A percentile compares a stretch with the other conserved stretches of the same genome.
These are phyloP conservation scores for Caiman crocodilus DNA, from an alignment of 2,797 vertebrate species.

Conservation along the genomic window DNA sequence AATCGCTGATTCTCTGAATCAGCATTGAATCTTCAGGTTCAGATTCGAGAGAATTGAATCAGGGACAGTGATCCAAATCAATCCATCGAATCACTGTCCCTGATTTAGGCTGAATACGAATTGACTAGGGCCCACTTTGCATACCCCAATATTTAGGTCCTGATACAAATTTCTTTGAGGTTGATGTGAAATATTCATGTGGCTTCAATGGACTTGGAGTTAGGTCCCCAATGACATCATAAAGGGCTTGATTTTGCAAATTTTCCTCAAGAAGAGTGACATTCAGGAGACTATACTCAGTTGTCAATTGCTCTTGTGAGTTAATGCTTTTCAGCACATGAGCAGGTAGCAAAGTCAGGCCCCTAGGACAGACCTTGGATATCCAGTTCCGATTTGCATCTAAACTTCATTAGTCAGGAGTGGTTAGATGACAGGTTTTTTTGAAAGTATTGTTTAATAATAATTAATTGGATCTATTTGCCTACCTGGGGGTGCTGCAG, in stretches of 20 bases:
- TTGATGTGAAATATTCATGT: background rate
- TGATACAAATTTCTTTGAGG: background rate
- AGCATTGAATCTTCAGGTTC: too few relatives aligned
- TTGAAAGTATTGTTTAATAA: background rate
- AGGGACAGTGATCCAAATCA: too few relatives aligned
- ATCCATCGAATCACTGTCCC: too few relatives aligned
- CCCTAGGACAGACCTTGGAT: background rate
- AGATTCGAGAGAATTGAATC: too few relatives aligned
- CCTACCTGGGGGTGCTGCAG: background rate
- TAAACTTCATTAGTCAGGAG: background rate
- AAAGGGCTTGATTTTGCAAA: background rate
- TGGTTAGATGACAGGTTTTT: background rate
- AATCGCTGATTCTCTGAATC: too few relatives aligned
- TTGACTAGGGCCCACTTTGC: too few relatives aligned
- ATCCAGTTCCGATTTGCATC: background rate
- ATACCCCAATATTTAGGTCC: background rate
- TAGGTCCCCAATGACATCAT: background rate
- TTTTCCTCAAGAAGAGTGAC: background rate
- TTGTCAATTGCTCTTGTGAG: background rate
- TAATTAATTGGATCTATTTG: background rate
- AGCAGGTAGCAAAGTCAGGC: background rate
- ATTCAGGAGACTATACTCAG: background rate
- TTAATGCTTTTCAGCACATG: too few relatives aligned
- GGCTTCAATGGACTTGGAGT: background rate
- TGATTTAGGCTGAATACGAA: too few relatives aligned